Evolutionary conservation across 2,888 invertebrate species (phyloP).

Genomic region (Ypsolopha sequella): DNA sequence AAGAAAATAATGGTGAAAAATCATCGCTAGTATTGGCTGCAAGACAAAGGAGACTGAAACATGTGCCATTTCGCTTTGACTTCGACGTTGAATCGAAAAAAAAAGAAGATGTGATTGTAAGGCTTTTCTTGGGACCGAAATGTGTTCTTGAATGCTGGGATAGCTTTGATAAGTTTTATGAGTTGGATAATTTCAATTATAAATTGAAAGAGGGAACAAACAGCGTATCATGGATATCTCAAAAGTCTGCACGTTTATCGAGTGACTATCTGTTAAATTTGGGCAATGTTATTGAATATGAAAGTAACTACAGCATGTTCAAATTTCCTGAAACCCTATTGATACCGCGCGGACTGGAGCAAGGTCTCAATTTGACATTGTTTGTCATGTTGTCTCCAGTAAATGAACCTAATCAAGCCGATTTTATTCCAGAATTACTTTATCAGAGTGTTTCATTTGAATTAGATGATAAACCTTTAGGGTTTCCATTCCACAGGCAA

Average conservation of each 20-base stretch:
- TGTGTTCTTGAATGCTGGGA: conserved; percentile 37
- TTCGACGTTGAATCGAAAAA: conserved; percentile 35
- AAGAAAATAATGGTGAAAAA: conserved; percentile 15
- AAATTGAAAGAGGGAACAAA: conserved; percentile 36
- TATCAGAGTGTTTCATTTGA: conserved; percentile 24
- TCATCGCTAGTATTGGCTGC: conserved; percentile 20
- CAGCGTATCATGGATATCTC: conserved; percentile 35
- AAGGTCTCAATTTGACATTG: conserved; percentile 46
- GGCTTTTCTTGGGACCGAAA: conserved; percentile 49
- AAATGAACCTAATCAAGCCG: conserved; percentile 19
- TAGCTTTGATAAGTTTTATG: conserved; percentile 35
- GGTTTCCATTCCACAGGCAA: conserved; percentile 55
- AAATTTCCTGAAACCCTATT: conserved; percentile 48
- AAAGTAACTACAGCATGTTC: conserved; percentile 34
- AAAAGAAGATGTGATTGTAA: conserved; percentile 27
- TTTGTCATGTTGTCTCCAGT: conserved; percentile 42
- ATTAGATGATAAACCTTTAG: conserved; percentile 39
- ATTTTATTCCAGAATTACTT: conserved; percentile 16
- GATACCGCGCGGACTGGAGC: conserved; percentile 41
- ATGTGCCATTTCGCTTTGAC: conserved; percentile 34
- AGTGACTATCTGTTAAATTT: conserved; percentile 24
- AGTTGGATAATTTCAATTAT: conserved; percentile 36
- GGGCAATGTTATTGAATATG: conserved; percentile 16
- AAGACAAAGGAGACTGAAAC: conserved; percentile 43
- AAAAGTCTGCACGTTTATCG: conserved; percentile 28